Evolutionary conservation across 2,797 vertebrate species (phyloP).

Genomic region (Pantherophis alleghaniensis): DNA sequence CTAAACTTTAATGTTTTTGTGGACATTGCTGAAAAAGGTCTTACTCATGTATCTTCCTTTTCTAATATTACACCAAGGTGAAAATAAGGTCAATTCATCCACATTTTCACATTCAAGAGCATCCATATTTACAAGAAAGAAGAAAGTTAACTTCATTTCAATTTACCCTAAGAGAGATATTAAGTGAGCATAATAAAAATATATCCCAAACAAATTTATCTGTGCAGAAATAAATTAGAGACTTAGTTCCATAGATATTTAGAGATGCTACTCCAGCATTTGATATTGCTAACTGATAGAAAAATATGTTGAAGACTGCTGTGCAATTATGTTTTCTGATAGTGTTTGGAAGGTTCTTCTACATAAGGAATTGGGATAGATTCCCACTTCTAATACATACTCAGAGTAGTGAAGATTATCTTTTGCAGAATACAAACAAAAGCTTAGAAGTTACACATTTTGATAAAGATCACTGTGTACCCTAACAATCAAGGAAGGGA

Average conservation of each 20-base stretch:
- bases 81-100: background rate
- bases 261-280: background rate
- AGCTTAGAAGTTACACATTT: background rate
- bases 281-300: background rate
- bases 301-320: background rate
- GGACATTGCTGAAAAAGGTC: background rate
- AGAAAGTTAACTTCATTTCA: background rate
- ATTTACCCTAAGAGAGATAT: background rate
- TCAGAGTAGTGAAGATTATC: background rate
- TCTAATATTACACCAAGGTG: background rate
- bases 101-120: background rate
- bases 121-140: background rate
- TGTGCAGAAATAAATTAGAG: background rate
- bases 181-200: background rate
- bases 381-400: background rate
- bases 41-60: background rate
- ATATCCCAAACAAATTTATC: background rate
- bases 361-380: background rate
- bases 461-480: background rate
- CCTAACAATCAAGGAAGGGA: background rate
- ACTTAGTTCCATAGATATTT: background rate
- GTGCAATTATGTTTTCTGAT: conserved; percentile 22
- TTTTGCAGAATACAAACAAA: background rate
- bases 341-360: conserved; percentile 33
- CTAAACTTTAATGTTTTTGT: background rate